These are phyloP conservation scores for Stramonita haemastoma DNA, from an alignment of 2,888 invertebrate genomes.

Conservation along the genomic window DNA sequence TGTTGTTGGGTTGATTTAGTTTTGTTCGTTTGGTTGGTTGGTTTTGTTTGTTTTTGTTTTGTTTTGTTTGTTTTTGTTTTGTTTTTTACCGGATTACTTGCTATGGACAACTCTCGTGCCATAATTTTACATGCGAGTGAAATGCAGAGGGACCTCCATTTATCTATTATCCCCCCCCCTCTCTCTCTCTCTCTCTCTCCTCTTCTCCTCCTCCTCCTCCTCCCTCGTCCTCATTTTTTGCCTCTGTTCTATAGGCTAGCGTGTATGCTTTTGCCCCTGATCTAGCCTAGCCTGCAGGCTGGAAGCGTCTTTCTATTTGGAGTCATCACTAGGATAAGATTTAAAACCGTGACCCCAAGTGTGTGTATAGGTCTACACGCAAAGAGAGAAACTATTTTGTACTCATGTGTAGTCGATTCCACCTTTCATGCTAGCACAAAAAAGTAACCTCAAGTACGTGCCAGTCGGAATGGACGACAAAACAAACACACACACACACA, in stretches of 20 bases:
- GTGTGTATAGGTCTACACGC: neutral
- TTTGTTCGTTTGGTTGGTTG: neutral
- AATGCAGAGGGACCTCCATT: too few species aligned
- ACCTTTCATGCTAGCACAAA: too few species aligned
- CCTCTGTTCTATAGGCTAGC: neutral
- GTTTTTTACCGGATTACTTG: too few species aligned
- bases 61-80: neutral
- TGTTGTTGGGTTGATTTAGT: too few species aligned
- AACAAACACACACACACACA: too few species aligned
- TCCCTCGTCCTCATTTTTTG: neutral
- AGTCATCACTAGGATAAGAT: too few species aligned
- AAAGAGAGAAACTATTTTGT: neutral
- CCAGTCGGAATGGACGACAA: too few species aligned
- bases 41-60: neutral
- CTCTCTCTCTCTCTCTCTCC: neutral
- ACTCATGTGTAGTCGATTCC: neutral
- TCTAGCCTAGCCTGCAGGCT: neutral
- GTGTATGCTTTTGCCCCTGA: neutral
- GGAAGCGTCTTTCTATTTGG: too few species aligned
- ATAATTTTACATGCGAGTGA: too few species aligned
- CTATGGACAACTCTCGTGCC: too few species aligned
- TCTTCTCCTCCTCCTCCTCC: neutral
- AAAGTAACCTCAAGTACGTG: too few species aligned
- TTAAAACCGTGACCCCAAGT: too few species aligned
- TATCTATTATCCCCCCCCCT: neutral